Conservation (phyloP, 2,888 invertebrate genomes). For the Harpalus rufipes region DNA sequence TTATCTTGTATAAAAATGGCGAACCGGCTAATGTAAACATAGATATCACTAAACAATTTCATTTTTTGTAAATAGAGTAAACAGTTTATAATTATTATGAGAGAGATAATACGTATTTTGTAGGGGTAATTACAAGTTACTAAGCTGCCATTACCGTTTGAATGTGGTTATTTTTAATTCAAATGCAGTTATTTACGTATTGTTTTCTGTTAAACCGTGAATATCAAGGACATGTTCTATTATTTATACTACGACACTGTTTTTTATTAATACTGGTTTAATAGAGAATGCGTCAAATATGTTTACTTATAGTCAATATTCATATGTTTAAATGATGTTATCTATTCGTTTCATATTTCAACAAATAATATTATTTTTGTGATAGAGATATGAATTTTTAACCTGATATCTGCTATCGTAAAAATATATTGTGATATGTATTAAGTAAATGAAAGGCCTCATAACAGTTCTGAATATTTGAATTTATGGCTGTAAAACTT, state of each 20-base stretch:
- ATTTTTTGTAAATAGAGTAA: slow-evolving; percentile 6
- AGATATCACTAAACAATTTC: slow-evolving; percentile 18
- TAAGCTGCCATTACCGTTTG: neutral
- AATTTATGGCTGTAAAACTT: too few relatives aligned
- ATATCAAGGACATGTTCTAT: slow-evolving; percentile 29
- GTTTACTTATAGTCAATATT: neutral
- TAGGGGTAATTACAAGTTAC: neutral
- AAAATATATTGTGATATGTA: too few relatives aligned
- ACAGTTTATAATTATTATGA: slow-evolving; percentile 8
- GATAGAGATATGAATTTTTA: too few relatives aligned
- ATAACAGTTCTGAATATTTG: too few relatives aligned
- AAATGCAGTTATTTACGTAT: slow-evolving; percentile 34
- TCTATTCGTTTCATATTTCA: too few relatives aligned
- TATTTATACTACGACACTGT: slow-evolving; percentile 31
- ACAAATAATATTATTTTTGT: too few relatives aligned
- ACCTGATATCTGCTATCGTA: too few relatives aligned
- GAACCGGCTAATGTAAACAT: neutral
- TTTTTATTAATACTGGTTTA: slow-evolving; percentile 16
- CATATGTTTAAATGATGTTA: neutral
- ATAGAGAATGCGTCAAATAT: neutral
- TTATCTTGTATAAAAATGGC: slow-evolving; percentile 41
- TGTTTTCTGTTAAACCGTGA: slow-evolving; percentile 27
- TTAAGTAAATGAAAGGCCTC: too few relatives aligned
- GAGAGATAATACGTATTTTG: slow-evolving; percentile 12
- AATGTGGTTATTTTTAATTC: slow-evolving; percentile 36